These are phyloP conservation scores for Heliconius nattereri DNA, from an alignment of 1,140 invertebrate species.

Conservation along the genomic window DNA sequence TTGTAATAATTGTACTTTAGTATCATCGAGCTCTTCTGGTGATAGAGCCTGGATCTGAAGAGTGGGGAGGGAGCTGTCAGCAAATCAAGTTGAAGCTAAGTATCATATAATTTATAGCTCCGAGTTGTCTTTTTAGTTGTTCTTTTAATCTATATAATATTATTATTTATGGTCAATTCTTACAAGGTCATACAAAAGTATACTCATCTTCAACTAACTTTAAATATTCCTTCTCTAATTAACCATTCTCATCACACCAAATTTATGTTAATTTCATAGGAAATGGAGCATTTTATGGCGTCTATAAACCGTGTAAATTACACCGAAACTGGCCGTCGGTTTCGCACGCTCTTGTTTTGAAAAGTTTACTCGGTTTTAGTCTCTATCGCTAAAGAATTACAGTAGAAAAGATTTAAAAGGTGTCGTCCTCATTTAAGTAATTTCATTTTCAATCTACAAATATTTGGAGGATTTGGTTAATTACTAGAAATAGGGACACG, in stretches of 20 bases:
- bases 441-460: constrained; percentile 1
- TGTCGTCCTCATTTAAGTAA: not conserved
- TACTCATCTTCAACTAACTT: not conserved
- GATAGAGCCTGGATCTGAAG: too few relatives aligned
- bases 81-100: too few relatives aligned
- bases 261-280: constrained; percentile 18
- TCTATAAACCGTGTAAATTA: constrained; percentile 19
- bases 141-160: too few relatives aligned
- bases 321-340: constrained; percentile 1
- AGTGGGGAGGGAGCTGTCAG: too few relatives aligned
- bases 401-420: not conserved
- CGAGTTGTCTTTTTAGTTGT: too few relatives aligned
- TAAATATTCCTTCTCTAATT: constrained; percentile 6
- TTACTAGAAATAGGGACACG: not conserved
- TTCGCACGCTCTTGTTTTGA: constrained; percentile 32
- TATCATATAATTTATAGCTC: too few relatives aligned
- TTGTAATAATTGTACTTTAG: too few relatives aligned
- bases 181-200: too few relatives aligned
- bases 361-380: not conserved
- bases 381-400: not conserved
- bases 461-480: constrained; percentile 1
- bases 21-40: too few relatives aligned
- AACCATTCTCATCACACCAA: constrained; percentile 18
- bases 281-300: constrained; percentile 26
- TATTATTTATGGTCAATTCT: too few relatives aligned